Evolutionary conservation across 2,797 vertebrate species (phyloP).

Genomic region (Mormyrus hasselquistii): DNA sequence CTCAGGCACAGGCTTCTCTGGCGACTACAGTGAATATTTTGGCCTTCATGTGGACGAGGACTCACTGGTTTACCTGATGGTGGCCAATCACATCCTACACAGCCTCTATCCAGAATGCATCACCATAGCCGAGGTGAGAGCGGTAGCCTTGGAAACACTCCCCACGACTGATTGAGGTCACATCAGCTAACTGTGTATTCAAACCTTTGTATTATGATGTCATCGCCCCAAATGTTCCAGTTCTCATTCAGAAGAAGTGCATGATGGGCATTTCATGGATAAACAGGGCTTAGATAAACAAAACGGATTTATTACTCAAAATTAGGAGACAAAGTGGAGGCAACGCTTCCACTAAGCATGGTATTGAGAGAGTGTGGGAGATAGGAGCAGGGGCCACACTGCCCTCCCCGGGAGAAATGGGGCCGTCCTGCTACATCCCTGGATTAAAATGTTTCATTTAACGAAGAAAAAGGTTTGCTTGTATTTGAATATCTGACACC

Average conservation of each 20-base stretch:
- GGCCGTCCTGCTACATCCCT: not conserved
- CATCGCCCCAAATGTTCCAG: not conserved
- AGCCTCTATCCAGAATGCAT: slow-evolving; percentile 82
- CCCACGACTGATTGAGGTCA: not conserved
- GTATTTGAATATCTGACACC: not conserved
- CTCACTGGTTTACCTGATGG: slow-evolving; percentile 84
- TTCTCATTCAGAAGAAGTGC: not conserved
- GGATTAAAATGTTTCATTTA: not conserved
- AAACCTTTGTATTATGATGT: not conserved
- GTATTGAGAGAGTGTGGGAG: not conserved
- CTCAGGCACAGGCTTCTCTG: slow-evolving; percentile 77
- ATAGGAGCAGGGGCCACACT: not conserved
- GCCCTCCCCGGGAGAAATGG: not conserved
- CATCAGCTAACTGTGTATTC: not conserved
- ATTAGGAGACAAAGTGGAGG: not conserved
- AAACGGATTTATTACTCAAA: not conserved
- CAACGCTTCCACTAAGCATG: not conserved
- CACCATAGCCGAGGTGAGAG: slow-evolving; percentile 90
- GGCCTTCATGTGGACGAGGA: slow-evolving; percentile 96
- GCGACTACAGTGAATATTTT: slow-evolving; percentile 93
- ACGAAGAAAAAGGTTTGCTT: not conserved
- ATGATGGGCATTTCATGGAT: not conserved
- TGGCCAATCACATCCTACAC: slow-evolving; percentile 86
- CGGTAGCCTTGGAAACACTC: not conserved
- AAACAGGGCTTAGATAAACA: not conserved